Evolutionary conservation across 2,888 invertebrate species (phyloP).

Genomic region (Aricia artaxerxes): DNA sequence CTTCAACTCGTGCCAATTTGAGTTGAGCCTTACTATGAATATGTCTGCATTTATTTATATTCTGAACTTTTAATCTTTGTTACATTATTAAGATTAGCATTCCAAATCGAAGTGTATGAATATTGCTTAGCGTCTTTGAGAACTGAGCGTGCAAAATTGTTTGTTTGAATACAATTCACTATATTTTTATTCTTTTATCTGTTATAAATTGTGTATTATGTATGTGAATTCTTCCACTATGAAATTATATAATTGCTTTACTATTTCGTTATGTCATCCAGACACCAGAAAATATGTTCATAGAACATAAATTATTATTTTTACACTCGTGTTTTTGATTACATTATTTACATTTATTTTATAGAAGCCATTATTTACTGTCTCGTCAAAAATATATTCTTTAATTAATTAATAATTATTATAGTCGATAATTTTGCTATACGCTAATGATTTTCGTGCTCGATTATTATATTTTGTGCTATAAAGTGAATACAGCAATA

Average conservation of each 20-base stretch:
- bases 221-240: constrained; percentile 8
- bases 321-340: neutral
- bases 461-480: neutral
- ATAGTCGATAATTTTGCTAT: neutral
- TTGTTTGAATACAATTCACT: neutral
- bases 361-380: constrained; percentile 13
- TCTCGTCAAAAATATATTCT: constrained; percentile 1
- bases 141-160: neutral
- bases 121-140: constrained; percentile 10
- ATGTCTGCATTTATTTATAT: neutral
- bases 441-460: neutral
- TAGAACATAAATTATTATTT: constrained; percentile 16
- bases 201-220: neutral
- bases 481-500: neutral
- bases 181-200: constrained; percentile 6
- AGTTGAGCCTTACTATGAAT: neutral
- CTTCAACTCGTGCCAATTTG: neutral
- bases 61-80: neutral
- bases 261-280: neutral
- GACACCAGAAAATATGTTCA: neutral
- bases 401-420: neutral
- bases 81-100: neutral
- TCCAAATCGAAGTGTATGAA: neutral
- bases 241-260: neutral
- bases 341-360: neutral